phyloP scores from a whole-genome alignment of 2,888 invertebrate species.

The Plemyria rubiginata region DNA sequence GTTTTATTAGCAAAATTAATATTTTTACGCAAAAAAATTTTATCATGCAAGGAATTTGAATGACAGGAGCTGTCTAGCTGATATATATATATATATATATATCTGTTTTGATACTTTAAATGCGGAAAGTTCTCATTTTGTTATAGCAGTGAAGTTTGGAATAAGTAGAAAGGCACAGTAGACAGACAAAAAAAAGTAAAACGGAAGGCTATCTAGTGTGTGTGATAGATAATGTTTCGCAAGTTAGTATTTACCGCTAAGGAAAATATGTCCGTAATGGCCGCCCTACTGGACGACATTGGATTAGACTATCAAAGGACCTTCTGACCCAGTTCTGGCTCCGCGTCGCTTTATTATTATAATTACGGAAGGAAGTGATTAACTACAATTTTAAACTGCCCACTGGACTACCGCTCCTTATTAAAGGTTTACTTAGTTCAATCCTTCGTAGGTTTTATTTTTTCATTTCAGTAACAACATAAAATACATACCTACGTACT shows the following conservation, averaged over 20 bases:
- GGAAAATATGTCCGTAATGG: slow-evolving; percentile 12
- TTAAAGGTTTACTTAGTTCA: background rate
- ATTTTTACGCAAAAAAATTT: too few species aligned
- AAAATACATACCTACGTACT: too few species aligned
- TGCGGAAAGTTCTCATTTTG: too few species aligned
- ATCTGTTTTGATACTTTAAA: too few species aligned
- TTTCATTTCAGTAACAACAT: background rate
- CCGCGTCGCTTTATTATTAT: slow-evolving; percentile 5
- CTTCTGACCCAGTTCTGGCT: slow-evolving; percentile 21
- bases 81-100: too few species aligned
- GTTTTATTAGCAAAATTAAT: too few species aligned
- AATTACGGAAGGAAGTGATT: slow-evolving; percentile 20
- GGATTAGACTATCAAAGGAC: slow-evolving; percentile 19
- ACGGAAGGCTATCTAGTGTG: too few species aligned
- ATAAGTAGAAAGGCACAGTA: too few species aligned
- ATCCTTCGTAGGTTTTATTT: background rate
- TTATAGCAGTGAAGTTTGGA: too few species aligned
- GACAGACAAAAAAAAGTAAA: too few species aligned
- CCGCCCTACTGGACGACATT: slow-evolving; percentile 16
- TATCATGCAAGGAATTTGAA: too few species aligned
- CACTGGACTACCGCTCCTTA: background rate
- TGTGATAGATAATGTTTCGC: background rate
- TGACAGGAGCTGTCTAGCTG: too few species aligned
- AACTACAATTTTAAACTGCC: slow-evolving; percentile 7
- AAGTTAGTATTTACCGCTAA: background rate